Base-by-base conservation (phyloP, 37 sponge, comb jelly and placozoan genomes). In the Haliclona indistincta region DNA sequence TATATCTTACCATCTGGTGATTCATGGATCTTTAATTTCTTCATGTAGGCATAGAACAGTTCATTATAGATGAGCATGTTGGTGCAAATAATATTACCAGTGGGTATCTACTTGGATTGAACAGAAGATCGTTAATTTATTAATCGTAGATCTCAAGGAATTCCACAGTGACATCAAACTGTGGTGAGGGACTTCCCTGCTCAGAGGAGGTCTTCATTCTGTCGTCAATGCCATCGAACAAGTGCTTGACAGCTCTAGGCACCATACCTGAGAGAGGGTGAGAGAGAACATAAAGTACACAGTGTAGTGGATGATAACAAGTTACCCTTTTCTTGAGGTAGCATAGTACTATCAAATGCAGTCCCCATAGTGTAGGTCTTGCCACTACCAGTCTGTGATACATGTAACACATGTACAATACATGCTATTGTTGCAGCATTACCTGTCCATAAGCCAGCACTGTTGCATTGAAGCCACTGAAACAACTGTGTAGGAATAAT, bases 311-410 rank as follows among this genome's bases (percentile, higher is more conserved):
- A n/a, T n/a, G n/a, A n/a, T n/a, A n/a, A n/a, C 35, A 38, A 25
- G 49, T 6, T 41, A 89, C 90, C 90, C 79, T 76, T 53, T 35
- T 87, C 77, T 22, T 93, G 91, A n/a, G 94, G 67, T n/a, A 61
- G 13, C 2, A 79, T 61, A 10, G 64, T 65, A 55, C 93, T 67
- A 68, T 93, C 96, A 78, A 95, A 92, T 19, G 88, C 94, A 36
- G 99, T 86, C 2, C 99, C 99, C 99, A 98, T 98, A 4, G 99
- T 86, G 86, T 88, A 98, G 26, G 99, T 98, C 73, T 98, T 98
- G 2, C 99, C 99, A 78, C 94, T 88, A 2, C 99, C 99, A 72
- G 99, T 98, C 84, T 94, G 49, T 11, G 51, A 5, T n/a, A n/a
- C 40, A 44, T n/a, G 73, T 33, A n/a, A n/a, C 11, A 10, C 2